Base-by-base conservation (phyloP, 2,113 vertebrate species). In the Aptenodytes patagonicus region DNA sequence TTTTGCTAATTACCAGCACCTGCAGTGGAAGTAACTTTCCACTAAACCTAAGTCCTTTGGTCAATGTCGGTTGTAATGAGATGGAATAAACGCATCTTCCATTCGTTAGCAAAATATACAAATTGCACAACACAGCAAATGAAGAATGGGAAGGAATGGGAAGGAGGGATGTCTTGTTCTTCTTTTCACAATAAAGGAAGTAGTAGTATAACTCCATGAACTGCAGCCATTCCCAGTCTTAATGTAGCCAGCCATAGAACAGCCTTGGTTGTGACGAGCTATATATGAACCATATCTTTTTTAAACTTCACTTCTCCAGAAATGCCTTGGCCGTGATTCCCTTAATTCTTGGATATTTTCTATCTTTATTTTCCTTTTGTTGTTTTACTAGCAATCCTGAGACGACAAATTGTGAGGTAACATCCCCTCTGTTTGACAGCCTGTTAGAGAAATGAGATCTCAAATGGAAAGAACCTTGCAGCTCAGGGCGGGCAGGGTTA, bases 1-100 rank as follows among this genome's bases (percentile, higher is more conserved):
- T 31, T 93, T 88, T 54, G 31, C 93, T 96, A 81, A 96, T 96
- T 84, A 49, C 89, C 5, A 26, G 71, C 92, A 95, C 90, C 96
- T 97, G 92, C 93, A 82, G 29, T n/a, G 57, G 46, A 89, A 90
- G 94, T 70, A 83, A 4, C 70, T 89, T 88, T 55, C 84, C 46
- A 11, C 66, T 54, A 47, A 86, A 94, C 88, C 49, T 2, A 60
- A 84, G 78, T 80, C 28, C 83, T 96, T 94, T 73, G 15, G 86
- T 83, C 76, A 51, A 22, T 80, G 82, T 58, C 26, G 22, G 34
- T 76, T 88, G 65, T 51, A 84, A 93, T 62, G 75, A 52, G 54
- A 49, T 49, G 34, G 87, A 96, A 87, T 68, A 65, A 94, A 83
- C 0, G 3, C 47, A 58, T 68, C 66, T 82, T 82, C 89, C 16